These are phyloP conservation scores for Atethmia centrago DNA, from an alignment of 2,888 invertebrate species.

Conservation along the genomic window DNA sequence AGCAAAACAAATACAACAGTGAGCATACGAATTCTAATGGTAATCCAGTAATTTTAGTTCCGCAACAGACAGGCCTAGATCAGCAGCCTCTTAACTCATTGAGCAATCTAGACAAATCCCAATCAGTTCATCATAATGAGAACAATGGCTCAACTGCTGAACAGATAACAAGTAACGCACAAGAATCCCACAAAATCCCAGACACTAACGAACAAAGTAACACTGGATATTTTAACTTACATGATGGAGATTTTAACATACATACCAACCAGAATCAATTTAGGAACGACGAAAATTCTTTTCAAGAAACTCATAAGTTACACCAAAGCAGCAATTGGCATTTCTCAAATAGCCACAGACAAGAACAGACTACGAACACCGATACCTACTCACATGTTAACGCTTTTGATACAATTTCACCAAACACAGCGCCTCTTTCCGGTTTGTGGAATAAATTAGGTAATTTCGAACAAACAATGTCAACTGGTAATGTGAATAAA, in stretches of 20 bases:
- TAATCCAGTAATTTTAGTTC: slow-evolving; percentile 7
- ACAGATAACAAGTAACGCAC: slow-evolving; percentile 14
- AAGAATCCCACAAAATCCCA: slow-evolving; percentile 21
- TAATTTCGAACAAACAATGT: slow-evolving; percentile 61
- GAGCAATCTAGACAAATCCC: slow-evolving; percentile 9
- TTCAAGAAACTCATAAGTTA: slow-evolving; percentile 30
- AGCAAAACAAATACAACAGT: slow-evolving; percentile 21
- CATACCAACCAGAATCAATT: slow-evolving; percentile 26
- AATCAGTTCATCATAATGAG: slow-evolving; percentile 17
- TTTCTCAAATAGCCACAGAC: slow-evolving; percentile 36
- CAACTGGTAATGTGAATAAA: slow-evolving; percentile 29
- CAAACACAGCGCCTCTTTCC: slow-evolving; percentile 55
- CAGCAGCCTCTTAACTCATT: slow-evolving; percentile 14
- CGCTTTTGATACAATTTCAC: slow-evolving; percentile 26
- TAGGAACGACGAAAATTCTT: slow-evolving; percentile 17
- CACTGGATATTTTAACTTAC: slow-evolving; percentile 9
- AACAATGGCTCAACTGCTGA: slow-evolving; percentile 16
- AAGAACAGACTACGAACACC: slow-evolving; percentile 45
- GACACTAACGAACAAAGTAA: slow-evolving; percentile 30
- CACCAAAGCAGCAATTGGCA: slow-evolving; percentile 35
- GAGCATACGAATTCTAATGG: slow-evolving; percentile 22
- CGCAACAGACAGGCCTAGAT: slow-evolving; percentile 14
- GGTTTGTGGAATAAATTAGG: slow-evolving; percentile 70
- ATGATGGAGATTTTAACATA: slow-evolving; percentile 19
- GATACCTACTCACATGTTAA: slow-evolving; percentile 38